These are phyloP conservation scores for Epistrophe eligans DNA, from an alignment of 2,888 invertebrate genomes.

Conservation along the genomic window DNA sequence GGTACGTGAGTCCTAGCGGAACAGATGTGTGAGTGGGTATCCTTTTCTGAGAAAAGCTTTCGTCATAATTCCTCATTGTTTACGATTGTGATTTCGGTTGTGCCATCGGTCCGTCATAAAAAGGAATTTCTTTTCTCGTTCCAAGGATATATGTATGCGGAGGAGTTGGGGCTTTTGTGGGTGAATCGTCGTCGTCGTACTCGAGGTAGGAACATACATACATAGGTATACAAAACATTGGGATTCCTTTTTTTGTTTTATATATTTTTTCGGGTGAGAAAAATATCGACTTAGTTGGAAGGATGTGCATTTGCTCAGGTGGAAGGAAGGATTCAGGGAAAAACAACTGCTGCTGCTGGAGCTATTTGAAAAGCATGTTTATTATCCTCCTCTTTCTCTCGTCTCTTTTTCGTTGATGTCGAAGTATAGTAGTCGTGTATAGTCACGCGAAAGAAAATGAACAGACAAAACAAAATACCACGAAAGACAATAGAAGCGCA, in stretches of 20 bases:
- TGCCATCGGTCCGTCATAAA: slow-evolving; percentile 76
- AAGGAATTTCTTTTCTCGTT: slow-evolving; percentile 66
- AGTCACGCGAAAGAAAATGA: slow-evolving; percentile 19
- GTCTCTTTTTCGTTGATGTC: slow-evolving; percentile 20
- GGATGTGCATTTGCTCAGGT: slow-evolving; percentile 74
- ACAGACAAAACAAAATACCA: slow-evolving; percentile 5
- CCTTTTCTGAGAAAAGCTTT: slow-evolving; percentile 68
- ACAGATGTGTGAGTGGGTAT: slow-evolving; percentile 74
- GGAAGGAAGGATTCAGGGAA: slow-evolving; percentile 60
- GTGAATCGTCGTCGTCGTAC: not conserved
- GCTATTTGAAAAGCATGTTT: slow-evolving; percentile 65
- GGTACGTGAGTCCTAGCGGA: slow-evolving; percentile 66
- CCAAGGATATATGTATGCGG: not conserved
- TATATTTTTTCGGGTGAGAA: slow-evolving; percentile 30
- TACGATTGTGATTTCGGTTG: slow-evolving; percentile 76
- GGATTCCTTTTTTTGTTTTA: slow-evolving; percentile 51
- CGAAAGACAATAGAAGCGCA: slow-evolving; percentile 55
- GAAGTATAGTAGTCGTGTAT: slow-evolving; percentile 40
- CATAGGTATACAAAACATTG: slow-evolving; percentile 42
- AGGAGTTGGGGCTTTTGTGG: not conserved
- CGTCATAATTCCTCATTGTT: slow-evolving; percentile 76
- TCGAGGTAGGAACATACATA: not conserved
- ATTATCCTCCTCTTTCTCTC: slow-evolving; percentile 51
- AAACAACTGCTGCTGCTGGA: slow-evolving; percentile 52
- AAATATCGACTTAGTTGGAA: slow-evolving; percentile 58